Percentiles rank a stretch among this genome's conserved stretches.
phyloP scores from a whole-genome alignment of 2,113 vertebrate genomes.

The Brachirus orientalis region DNA sequence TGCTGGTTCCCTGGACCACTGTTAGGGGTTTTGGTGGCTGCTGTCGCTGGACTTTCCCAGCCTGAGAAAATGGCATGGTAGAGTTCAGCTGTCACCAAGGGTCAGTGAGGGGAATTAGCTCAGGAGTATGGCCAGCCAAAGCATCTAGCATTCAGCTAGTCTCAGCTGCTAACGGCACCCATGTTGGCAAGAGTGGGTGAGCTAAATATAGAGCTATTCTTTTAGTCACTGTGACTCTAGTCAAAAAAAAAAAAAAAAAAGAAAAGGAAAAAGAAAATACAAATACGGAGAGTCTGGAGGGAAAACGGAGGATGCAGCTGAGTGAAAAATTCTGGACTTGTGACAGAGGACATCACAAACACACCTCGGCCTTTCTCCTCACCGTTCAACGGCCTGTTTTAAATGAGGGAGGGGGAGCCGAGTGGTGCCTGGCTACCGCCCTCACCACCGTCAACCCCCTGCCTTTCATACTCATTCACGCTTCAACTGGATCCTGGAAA shows the following conservation, averaged over 20 bases:
- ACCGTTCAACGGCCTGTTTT: slow-evolving; percentile 21
- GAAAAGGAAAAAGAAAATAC: too few species aligned
- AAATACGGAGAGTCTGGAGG: slow-evolving; percentile 38
- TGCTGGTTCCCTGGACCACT: slow-evolving; percentile 61
- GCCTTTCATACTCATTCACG: slow-evolving; percentile 34
- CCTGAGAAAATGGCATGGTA: slow-evolving; percentile 54
- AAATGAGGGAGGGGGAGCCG: too few species aligned
- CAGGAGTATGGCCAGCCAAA: slow-evolving; percentile 41
- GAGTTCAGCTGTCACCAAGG: slow-evolving; percentile 74
- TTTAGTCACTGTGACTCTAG: slow-evolving; percentile 61
- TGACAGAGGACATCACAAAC: slow-evolving; percentile 58
- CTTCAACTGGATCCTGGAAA: slow-evolving; percentile 34
- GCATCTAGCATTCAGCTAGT: slow-evolving; percentile 63
- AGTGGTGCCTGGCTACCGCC: too few species aligned
- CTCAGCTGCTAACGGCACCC: slow-evolving; percentile 75
- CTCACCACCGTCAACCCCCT: background rate
- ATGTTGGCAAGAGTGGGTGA: slow-evolving; percentile 53
- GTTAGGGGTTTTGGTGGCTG: slow-evolving; percentile 58
- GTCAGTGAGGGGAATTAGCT: slow-evolving; percentile 55
- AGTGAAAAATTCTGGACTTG: slow-evolving; percentile 51
- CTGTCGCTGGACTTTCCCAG: slow-evolving; percentile 71
- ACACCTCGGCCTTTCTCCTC: slow-evolving; percentile 51
- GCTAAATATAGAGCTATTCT: slow-evolving; percentile 80
- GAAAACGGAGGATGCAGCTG: slow-evolving; percentile 53
- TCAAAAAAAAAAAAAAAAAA: slow-evolving; percentile 54